Percentiles rank a stretch among this genome's conserved stretches.
These are phyloP conservation scores for Oreohelix idahoensis DNA, from an alignment of 1,140 invertebrate species.

Conservation along the genomic window DNA sequence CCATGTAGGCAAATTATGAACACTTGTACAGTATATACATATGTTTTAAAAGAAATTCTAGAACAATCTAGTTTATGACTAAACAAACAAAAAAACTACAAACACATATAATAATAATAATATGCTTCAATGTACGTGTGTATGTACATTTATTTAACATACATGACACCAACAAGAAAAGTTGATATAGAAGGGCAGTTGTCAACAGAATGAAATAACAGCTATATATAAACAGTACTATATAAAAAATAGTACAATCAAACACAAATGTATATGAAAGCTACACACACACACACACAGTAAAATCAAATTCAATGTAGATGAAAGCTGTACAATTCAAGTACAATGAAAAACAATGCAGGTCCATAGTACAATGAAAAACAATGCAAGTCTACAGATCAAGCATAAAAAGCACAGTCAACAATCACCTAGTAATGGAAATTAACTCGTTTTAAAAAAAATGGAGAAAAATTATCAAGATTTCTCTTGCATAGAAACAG, in stretches of 20 bases:
- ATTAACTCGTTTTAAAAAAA: neutral
- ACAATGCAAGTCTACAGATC: neutral
- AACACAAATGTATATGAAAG: neutral
- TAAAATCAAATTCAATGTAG: neutral
- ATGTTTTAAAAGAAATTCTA: neutral
- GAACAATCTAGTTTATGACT: neutral
- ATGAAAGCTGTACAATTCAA: neutral
- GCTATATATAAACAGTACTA: neutral
- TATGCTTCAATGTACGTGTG: neutral
- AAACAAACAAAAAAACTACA: neutral
- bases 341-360: neutral
- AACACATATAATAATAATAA: neutral
- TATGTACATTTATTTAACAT: neutral
- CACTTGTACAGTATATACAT: slow-evolving; percentile 12
- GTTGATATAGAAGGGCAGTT: neutral
- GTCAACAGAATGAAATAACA: neutral
- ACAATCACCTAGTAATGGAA: neutral
- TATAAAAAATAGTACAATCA: slow-evolving; percentile 5
- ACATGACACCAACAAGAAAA: neutral
- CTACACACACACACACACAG: neutral
- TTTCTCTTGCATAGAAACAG: slow-evolving; percentile 16
- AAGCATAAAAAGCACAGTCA: neutral
- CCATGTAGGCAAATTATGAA: neutral
- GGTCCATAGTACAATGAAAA: too few species aligned
- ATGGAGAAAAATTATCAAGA: neutral